phyloP scores from a whole-genome alignment of 1,140 invertebrate species.

The Zophobas atratus region DNA sequence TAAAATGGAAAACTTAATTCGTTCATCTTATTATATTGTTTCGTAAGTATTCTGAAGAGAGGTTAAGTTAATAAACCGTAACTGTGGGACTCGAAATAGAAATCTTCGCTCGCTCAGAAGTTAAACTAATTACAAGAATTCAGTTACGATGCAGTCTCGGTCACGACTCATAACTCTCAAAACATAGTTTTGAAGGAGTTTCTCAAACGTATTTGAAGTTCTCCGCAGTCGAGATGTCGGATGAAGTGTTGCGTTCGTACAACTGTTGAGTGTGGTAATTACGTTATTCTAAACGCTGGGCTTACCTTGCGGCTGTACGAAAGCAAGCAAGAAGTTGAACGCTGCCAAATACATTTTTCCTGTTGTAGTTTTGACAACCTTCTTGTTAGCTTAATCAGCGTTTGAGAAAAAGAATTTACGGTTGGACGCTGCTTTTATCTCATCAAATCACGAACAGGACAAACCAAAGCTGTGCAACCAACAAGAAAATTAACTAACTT shows the following conservation, averaged over 20 bases:
- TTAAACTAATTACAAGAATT: slow-evolving; percentile 49
- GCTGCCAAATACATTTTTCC: background rate
- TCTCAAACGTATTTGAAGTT: slow-evolving; percentile 40
- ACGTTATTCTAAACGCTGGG: slow-evolving; percentile 17
- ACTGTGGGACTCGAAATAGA: slow-evolving; percentile 17
- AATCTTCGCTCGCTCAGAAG: slow-evolving; percentile 40
- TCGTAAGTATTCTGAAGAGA: slow-evolving; percentile 26
- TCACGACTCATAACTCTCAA: slow-evolving; percentile 40
- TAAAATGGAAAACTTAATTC: slow-evolving; percentile 3
- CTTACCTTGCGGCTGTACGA: background rate
- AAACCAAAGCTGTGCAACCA: slow-evolving; percentile 57
- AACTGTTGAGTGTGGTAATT: slow-evolving; percentile 26
- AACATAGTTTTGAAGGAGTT: slow-evolving; percentile 30
- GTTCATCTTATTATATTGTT: slow-evolving; percentile 15
- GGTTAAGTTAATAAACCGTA: slow-evolving; percentile 38
- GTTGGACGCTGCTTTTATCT: slow-evolving; percentile 59
- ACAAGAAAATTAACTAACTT: slow-evolving; percentile 58
- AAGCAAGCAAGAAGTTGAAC: background rate
- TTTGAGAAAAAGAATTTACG: slow-evolving; percentile 52
- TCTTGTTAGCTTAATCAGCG: slow-evolving; percentile 31
- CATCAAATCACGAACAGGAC: slow-evolving; percentile 56
- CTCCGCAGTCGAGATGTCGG: slow-evolving; percentile 13
- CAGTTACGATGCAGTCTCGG: slow-evolving; percentile 38
- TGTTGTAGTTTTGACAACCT: slow-evolving; percentile 24
- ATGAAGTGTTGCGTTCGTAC: slow-evolving; percentile 24